Evolutionary conservation across 2,113 vertebrate genomes (phyloP).

Genomic region (Perca fluviatilis): DNA sequence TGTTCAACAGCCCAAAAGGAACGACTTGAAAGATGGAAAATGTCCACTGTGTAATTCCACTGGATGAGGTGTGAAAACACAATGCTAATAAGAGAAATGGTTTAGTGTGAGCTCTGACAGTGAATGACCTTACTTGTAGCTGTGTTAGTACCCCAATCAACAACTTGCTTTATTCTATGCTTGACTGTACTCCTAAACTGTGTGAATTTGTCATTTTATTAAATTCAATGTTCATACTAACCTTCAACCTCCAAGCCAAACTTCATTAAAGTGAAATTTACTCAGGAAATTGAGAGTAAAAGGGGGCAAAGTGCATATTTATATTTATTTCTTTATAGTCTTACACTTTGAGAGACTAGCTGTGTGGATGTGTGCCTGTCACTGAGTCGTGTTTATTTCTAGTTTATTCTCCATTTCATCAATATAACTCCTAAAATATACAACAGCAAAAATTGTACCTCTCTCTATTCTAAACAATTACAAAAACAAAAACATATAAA

Average conservation of each 20-base stretch:
- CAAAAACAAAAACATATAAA: not conserved
- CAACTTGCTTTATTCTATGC: constrained; percentile 1
- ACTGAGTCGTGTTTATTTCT: not conserved
- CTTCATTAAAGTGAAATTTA: constrained; percentile 6
- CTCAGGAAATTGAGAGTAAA: constrained; percentile 18
- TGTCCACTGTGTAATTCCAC: not conserved
- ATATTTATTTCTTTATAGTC: constrained; percentile 3
- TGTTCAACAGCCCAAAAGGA: not conserved
- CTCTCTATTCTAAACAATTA: not conserved
- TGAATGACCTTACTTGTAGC: not conserved
- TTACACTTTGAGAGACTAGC: not conserved
- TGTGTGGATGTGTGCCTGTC: not conserved
- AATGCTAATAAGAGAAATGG: not conserved
- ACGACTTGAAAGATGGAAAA: not conserved
- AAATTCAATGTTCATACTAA: constrained; percentile 39
- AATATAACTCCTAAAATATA: not conserved
- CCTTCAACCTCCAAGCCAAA: constrained; percentile 32
- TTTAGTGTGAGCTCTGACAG: not conserved
- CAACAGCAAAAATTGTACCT: not conserved
- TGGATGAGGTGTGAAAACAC: not conserved
- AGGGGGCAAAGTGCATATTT: not conserved
- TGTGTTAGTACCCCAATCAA: not conserved
- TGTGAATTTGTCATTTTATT: constrained; percentile 28
- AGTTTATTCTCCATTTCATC: constrained; percentile 28
- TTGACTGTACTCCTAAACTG: constrained; percentile 15